A percentile compares a stretch with the other conserved stretches of the same genome.
Evolutionary conservation across 2,113 vertebrate genomes (phyloP).

Genomic region (Dermatemys mawii): DNA sequence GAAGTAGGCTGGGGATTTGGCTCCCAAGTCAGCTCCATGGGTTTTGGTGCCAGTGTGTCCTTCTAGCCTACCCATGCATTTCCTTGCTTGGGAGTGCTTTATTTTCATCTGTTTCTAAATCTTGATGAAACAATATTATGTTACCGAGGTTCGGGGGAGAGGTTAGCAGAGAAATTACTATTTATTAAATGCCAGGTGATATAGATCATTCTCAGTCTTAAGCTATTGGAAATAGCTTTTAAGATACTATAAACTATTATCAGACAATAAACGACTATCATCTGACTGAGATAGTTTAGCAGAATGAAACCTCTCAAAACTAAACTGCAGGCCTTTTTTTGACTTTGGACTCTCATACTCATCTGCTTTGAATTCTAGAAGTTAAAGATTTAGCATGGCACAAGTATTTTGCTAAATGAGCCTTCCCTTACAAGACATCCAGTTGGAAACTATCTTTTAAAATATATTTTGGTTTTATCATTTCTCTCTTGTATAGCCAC

Average conservation of each 20-base stretch:
- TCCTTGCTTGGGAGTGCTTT: background rate
- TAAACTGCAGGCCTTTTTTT: too few species aligned
- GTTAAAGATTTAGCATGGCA: background rate
- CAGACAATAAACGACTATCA: background rate
- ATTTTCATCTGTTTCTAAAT: background rate
- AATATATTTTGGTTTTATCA: background rate
- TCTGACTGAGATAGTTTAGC: background rate
- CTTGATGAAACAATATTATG: background rate
- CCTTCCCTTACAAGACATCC: background rate
- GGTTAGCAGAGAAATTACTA: background rate
- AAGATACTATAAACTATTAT: background rate
- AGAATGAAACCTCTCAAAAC: too few species aligned
- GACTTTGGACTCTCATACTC: background rate
- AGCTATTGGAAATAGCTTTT: too few species aligned
- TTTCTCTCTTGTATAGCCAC: background rate
- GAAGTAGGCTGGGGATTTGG: background rate
- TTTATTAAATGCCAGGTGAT: background rate
- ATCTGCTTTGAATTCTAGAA: background rate
- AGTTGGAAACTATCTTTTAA: too few species aligned
- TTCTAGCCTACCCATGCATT: background rate
- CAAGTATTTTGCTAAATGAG: background rate
- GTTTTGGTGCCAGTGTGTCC: background rate
- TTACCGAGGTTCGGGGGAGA: background rate
- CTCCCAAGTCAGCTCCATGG: background rate
- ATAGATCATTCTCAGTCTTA: background rate